Conservation (phyloP, 2,797 vertebrate genomes). For the Pseudopleuronectes americanus region DNA sequence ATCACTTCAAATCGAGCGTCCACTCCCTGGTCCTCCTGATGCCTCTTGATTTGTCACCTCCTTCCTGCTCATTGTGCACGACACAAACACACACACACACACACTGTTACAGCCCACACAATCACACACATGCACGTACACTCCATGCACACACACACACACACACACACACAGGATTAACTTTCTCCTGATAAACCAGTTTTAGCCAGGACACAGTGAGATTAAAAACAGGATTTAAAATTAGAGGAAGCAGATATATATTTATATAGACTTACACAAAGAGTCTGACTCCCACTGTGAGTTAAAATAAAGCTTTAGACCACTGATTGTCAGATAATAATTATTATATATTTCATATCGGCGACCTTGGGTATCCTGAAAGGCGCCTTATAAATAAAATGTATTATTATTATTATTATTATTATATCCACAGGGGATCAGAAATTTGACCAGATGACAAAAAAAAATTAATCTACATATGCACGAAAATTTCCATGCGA, state of each 20-base stretch:
- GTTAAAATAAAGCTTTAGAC: constrained; percentile 36
- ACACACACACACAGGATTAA: constrained; percentile 57
- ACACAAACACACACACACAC: constrained; percentile 1
- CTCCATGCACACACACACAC: constrained; percentile 1
- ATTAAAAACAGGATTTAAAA: constrained; percentile 74
- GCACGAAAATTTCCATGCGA: constrained; percentile 27
- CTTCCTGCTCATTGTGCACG: constrained; percentile 3
- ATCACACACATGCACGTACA: not conserved
- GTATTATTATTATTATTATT: too few species aligned
- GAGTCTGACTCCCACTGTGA: constrained; percentile 14
- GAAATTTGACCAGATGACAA: constrained; percentile 4
- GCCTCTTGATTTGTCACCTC: constrained; percentile 4
- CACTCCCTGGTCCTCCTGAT: constrained; percentile 14
- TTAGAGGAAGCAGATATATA: constrained; percentile 59
- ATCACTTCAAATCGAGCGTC: not conserved
- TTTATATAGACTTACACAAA: constrained; percentile 58
- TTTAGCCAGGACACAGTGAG: constrained; percentile 60
- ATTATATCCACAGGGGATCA: constrained; percentile 9
- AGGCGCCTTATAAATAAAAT: too few species aligned
- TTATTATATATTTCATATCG: constrained; percentile 12
- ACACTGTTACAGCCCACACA: constrained; percentile 10
- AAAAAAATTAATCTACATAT: not conserved
- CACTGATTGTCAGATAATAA: constrained; percentile 17
- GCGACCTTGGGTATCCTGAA: too few species aligned
- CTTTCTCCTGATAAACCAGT: constrained; percentile 65